Conservation (phyloP, 1,140 invertebrate species). For the Drosophila lacteicornis region DNA sequence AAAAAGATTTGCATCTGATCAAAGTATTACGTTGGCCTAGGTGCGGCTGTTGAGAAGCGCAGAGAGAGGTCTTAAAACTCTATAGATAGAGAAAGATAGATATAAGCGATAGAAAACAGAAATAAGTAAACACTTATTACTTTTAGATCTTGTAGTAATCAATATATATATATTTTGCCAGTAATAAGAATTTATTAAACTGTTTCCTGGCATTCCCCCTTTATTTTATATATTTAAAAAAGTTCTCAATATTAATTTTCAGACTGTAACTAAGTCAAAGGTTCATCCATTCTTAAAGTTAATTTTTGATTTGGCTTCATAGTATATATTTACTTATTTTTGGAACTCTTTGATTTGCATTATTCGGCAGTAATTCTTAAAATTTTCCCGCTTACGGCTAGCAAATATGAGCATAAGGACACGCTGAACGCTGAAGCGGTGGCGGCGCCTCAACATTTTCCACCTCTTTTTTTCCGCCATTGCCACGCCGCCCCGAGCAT, state of each 20-base stretch:
- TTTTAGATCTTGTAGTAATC: too few species aligned
- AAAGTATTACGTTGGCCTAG: conserved; percentile 17
- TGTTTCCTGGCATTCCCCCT: too few species aligned
- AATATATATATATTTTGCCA: too few species aligned
- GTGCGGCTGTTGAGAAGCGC: conserved; percentile 2
- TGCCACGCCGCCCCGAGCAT: conserved; percentile 65
- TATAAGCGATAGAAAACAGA: too few species aligned
- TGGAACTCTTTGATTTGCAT: not conserved
- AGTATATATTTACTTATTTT: not conserved
- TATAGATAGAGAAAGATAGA: not conserved
- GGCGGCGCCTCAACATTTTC: conserved; percentile 42
- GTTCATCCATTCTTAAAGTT: too few species aligned
- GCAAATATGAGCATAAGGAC: conserved; percentile 29
- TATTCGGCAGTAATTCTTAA: conserved; percentile 13
- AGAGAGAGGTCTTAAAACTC: conserved; percentile 1
- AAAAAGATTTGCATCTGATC: conserved; percentile 43
- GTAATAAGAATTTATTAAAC: too few species aligned
- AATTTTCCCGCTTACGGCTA: conserved; percentile 1
- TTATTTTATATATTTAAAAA: too few species aligned
- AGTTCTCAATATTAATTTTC: too few species aligned
- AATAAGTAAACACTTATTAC: too few species aligned
- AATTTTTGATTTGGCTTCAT: not conserved
- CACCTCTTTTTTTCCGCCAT: conserved; percentile 33
- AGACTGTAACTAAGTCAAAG: too few species aligned
- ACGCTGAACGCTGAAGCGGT: conserved; percentile 27